Conservation (phyloP, 2,113 vertebrate genomes). For the Haemorhous mexicanus region DNA sequence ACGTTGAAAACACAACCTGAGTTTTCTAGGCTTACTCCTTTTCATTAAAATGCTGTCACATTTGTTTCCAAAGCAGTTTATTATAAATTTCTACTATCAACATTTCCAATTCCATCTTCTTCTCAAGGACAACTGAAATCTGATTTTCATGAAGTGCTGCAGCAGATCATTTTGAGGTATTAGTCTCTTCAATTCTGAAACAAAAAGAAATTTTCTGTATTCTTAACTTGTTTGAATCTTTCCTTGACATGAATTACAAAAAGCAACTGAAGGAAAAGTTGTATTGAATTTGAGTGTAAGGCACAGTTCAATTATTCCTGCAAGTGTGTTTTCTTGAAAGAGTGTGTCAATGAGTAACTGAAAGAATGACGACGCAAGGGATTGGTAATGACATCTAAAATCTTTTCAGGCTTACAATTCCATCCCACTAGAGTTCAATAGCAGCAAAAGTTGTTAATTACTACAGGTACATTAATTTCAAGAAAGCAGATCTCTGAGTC, state of each 20-base stretch:
- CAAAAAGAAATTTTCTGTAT: not conserved
- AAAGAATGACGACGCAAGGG: not conserved
- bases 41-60: conserved; percentile 37
- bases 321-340: not conserved
- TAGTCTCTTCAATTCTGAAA: not conserved
- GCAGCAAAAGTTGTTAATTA: not conserved
- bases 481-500: not conserved
- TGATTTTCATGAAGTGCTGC: not conserved
- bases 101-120: not conserved
- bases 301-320: not conserved
- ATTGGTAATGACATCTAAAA: not conserved
- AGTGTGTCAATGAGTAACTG: not conserved
- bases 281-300: not conserved
- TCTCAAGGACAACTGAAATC: not conserved
- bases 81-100: not conserved
- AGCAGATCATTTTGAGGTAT: not conserved
- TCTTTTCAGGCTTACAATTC: not conserved
- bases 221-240: not conserved
- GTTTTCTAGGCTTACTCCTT: not conserved
- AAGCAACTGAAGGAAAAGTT: not conserved
- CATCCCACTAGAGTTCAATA: not conserved
- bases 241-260: not conserved
- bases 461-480: not conserved
- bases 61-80: not conserved
- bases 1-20: not conserved